A percentile compares a stretch with the other conserved stretches of the same genome.
phyloP scores from a whole-genome alignment of 2,113 vertebrate genomes.

The Nasalis larvatus region DNA sequence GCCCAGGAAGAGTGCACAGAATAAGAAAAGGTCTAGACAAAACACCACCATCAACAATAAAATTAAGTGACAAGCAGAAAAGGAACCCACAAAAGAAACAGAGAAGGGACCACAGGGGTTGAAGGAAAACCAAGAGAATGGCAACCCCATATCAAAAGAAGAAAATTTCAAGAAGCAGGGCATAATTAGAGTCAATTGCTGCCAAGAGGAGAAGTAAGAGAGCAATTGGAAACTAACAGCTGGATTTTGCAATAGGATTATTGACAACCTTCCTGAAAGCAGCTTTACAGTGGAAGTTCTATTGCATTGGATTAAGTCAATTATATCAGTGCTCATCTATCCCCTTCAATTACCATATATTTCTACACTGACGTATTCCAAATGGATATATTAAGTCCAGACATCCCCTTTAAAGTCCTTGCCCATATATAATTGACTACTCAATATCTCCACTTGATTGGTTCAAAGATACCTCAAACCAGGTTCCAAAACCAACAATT shows the following conservation, averaged over 20 bases:
- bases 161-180: not conserved
- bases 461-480: not conserved
- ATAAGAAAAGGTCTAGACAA: not conserved
- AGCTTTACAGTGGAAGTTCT: not conserved
- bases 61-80: not conserved
- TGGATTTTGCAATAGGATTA: not conserved
- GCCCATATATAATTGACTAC: not conserved
- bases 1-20: not conserved
- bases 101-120: not conserved
- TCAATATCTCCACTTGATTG: not conserved
- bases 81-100: not conserved
- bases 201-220: not conserved
- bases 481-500: not conserved
- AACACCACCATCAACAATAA: not conserved
- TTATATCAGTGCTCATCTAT: not conserved
- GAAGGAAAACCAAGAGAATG: not conserved
- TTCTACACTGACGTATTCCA: not conserved
- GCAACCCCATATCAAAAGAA: not conserved
- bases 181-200: not conserved
- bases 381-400: not conserved
- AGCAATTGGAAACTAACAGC: not conserved
- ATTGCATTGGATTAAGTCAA: not conserved
- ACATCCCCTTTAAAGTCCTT: not conserved
- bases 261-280: not conserved
- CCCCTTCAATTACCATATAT: not conserved